Conservation (phyloP, 2,113 vertebrate genomes). For the Daphoenositta chrysoptera region DNA sequence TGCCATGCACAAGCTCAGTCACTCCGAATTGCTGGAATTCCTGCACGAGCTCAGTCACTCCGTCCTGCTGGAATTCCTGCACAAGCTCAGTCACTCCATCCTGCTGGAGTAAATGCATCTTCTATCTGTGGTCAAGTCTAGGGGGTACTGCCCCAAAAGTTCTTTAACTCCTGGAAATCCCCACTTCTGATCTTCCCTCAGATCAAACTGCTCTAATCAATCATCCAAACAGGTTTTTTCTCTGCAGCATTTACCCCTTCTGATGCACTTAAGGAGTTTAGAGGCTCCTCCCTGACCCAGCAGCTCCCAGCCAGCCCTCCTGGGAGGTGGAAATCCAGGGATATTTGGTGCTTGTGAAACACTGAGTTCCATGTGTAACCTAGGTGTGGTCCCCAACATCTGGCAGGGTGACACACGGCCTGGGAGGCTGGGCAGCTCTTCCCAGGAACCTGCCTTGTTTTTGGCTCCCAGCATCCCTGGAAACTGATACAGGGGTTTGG, state of each 20-base stretch:
- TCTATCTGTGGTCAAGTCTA: fast-evolving
- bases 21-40: neutral
- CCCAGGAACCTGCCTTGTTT: neutral
- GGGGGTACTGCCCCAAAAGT: neutral
- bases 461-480: neutral
- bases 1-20: neutral
- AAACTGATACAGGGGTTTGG: neutral
- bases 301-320: neutral
- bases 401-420: fast-evolving
- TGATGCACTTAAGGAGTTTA: neutral
- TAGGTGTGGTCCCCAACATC: neutral
- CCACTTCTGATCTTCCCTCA: neutral
- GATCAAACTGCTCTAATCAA: neutral
- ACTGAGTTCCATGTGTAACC: fast-evolving
- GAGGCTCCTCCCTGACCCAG: neutral
- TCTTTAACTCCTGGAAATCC: neutral
- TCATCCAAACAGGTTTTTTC: neutral
- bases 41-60: neutral
- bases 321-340: neutral
- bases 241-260: neutral
- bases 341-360: neutral
- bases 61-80: neutral
- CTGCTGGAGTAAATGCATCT: neutral
- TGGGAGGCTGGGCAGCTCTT: neutral
- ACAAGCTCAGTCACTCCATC: neutral